These are phyloP conservation scores for Pygoscelis adeliae DNA, from an alignment of 2,113 vertebrate species.

Conservation along the genomic window DNA sequence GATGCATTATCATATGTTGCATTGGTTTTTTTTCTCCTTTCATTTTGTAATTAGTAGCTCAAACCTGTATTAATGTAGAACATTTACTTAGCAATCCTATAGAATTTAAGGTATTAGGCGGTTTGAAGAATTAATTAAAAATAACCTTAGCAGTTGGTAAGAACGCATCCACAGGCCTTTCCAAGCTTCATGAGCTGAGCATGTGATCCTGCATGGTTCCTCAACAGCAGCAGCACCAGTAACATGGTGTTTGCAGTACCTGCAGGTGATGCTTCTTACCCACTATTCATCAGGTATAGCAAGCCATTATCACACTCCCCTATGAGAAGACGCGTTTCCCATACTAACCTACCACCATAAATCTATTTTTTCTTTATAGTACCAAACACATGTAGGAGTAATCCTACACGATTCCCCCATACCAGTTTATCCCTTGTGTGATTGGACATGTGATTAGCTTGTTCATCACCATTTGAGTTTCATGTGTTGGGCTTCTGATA, in stretches of 20 bases:
- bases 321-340: neutral
- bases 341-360: neutral
- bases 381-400: neutral
- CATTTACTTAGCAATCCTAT: neutral
- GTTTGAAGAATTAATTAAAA: neutral
- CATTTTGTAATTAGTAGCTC: neutral
- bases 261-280: neutral
- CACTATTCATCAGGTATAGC: no score
- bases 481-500: neutral
- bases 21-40: neutral
- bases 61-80: neutral
- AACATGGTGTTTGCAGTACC: neutral
- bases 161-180: neutral
- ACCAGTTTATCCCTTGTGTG: neutral
- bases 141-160: neutral
- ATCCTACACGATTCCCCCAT: neutral
- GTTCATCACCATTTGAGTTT: neutral
- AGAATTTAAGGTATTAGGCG: neutral
- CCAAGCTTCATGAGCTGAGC: neutral
- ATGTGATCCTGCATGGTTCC: neutral
- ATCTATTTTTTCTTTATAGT: neutral
- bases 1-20: neutral
- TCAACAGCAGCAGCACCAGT: neutral
- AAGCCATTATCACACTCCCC: neutral
- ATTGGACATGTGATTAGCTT: neutral